Base-by-base conservation (phyloP, 2,888 invertebrate genomes). In the Agriopis leucophaearia region DNA sequence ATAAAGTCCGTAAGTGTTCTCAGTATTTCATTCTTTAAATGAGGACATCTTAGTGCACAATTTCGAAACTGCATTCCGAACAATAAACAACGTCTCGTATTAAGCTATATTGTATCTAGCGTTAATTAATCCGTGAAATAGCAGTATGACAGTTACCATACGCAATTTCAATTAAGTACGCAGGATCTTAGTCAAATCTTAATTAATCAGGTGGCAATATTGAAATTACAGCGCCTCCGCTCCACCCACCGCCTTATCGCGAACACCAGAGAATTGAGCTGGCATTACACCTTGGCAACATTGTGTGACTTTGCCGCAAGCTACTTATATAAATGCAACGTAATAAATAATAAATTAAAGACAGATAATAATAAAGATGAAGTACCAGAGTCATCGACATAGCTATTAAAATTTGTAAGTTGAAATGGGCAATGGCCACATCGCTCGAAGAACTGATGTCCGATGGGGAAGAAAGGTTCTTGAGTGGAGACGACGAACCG, bases 181-280 rank as follows among this genome's bases (percentile, higher is more conserved):
- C 58, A 63, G 52, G 59, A 56, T 60, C 60, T 59, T 55, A 70
- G 59, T 70, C 73, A 75, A 75, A 75, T 73, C 74, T 75, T 74
- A 75, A 75, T 74, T 71, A 75, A 74, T 74, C 72, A 74, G 70
- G 73, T 69, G 70, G 73, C 71, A 75, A 74, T 74, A 75, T 75
- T 75, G 75, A 74, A 75, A 72, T 75, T 73, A 72, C 70, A 67
- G 59, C 65, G 50, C 47, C 66, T 67, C 48, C 59, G 16, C 27
- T 5, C 54, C 54, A 40, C 54, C 55, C 18, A 67, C 64, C 61
- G 48, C 59, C 73, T 72, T 75, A 75, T 75, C 75, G 67, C 73
- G 44, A 27, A 35, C 69, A 57, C 72, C 75, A 70, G 35, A 52
- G 52, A 51, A 8, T n/a, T 36, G 13, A 16, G 50, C 50, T 27